Percentiles rank a stretch among this genome's conserved stretches.
Evolutionary conservation across 2,797 vertebrate species (phyloP).

Genomic region (Cynopterus sphinx): DNA sequence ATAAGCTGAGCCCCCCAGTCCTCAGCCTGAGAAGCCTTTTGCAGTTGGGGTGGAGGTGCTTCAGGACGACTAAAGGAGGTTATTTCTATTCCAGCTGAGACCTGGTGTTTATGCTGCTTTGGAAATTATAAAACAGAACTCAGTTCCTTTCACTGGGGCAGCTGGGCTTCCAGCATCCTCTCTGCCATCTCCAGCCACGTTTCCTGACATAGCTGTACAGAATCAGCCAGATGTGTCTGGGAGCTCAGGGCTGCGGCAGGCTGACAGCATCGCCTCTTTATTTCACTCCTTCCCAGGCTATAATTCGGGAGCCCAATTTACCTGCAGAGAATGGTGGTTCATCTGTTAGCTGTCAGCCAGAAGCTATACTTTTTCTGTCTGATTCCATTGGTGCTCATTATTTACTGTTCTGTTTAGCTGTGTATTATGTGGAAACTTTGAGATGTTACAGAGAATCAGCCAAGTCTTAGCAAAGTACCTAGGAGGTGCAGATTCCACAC

Average conservation of each 20-base stretch:
- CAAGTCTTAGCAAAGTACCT: background rate
- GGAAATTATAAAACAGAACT: background rate
- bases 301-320: background rate
- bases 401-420: constrained; percentile 48
- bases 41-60: background rate
- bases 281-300: background rate
- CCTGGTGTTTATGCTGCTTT: background rate
- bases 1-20: background rate
- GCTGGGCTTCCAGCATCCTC: background rate
- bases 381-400: background rate
- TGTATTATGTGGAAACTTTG: background rate
- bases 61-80: background rate
- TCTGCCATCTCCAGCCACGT: background rate
- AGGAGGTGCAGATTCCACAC: background rate
- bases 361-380: constrained; percentile 45
- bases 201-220: background rate
- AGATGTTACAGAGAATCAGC: background rate
- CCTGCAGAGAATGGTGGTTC: constrained; percentile 12
- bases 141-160: background rate
- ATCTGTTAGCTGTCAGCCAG: constrained; percentile 26
- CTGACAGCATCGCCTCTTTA: background rate
- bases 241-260: background rate
- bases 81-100: constrained; percentile 41
- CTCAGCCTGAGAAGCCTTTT: constrained; percentile 40
- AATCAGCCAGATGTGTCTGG: background rate